Conservation (phyloP, 1,140 invertebrate genomes). For the Hyles euphorbiae region DNA sequence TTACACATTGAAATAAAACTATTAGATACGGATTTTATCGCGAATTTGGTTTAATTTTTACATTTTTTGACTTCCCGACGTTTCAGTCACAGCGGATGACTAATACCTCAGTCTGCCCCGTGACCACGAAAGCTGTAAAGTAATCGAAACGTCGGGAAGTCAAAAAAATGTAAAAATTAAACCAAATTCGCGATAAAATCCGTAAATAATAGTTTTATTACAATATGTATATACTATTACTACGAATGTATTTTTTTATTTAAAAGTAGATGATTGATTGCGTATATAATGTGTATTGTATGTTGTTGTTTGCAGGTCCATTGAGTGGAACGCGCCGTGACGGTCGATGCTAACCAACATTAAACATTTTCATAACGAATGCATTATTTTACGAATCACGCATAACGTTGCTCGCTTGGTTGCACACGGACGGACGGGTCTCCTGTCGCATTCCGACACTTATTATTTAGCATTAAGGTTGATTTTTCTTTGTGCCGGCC, state of each 20-base stretch:
- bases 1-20: no score
- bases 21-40: no score
- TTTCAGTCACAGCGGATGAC: no score
- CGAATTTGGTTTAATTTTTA: no score
- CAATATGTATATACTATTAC: no score
- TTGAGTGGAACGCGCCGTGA: conserved; percentile 29
- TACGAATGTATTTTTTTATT: background rate
- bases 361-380: conserved; percentile 33
- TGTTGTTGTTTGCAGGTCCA: conserved; percentile 44
- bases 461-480: conserved; percentile 57
- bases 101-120: no score
- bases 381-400: conserved; percentile 42
- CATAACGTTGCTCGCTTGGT: conserved; percentile 49
- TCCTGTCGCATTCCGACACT: conserved; percentile 62
- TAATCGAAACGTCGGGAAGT: no score
- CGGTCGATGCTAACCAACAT: conserved; percentile 18
- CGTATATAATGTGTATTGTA: background rate
- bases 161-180: no score
- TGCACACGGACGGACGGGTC: conserved; percentile 44
- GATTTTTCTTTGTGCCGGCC: conserved; percentile 54
- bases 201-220: no score
- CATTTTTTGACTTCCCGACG: no score
- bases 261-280: background rate
- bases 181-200: no score
- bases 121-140: no score